Base-by-base conservation (phyloP, 2,888 invertebrate species). In the Drosophila robusta region DNA sequence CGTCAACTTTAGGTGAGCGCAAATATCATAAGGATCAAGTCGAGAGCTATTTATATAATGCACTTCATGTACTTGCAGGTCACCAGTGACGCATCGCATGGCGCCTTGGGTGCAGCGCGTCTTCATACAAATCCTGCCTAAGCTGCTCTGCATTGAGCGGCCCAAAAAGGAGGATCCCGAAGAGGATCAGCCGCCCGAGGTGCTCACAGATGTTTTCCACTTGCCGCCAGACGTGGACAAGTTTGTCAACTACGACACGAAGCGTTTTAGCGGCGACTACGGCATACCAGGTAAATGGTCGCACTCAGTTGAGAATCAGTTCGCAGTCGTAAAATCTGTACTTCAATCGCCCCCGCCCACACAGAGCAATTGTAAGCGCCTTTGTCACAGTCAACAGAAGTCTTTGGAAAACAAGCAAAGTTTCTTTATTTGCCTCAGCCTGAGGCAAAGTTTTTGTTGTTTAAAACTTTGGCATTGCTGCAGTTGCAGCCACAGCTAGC, bases 11-110 rank as follows among this genome's bases (percentile, higher is more conserved):
- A 93, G 95, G 93, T 92, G 74, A 84, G 80, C 77, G 11, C 8
- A 16, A 34, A 29, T 7, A 11, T 12, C 34, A 34, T 34, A 1
- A 1, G 12, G 1, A 4, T 34, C 34, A 4, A 34, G 2, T 5
- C 3, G 7, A 8, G 6, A n/a, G 3, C 4, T 12, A 4, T 9
- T 2, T 9, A 11, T 16, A 0, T 18, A 3, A 11, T 9, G 11
- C 1, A 16, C 16, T 22, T n/a, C 14, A 6, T 16, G 0, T 12
- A 0, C 3, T 71, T 71, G 7, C 18, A 94, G 96, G 86, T 97
- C 97, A 69, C 98, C 98, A 39, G 97, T 98, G 68, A 98, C 98
- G 74, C 98, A 98, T 92, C 96, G 96, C 87, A 96, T 98, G 95
- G 95, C 97, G 69, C 97, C 97, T 56, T 98, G 97, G 97, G 97